These are phyloP conservation scores for Aphelenchoides fujianensis DNA, from an alignment of 1,140 invertebrate genomes.

Conservation along the genomic window DNA sequence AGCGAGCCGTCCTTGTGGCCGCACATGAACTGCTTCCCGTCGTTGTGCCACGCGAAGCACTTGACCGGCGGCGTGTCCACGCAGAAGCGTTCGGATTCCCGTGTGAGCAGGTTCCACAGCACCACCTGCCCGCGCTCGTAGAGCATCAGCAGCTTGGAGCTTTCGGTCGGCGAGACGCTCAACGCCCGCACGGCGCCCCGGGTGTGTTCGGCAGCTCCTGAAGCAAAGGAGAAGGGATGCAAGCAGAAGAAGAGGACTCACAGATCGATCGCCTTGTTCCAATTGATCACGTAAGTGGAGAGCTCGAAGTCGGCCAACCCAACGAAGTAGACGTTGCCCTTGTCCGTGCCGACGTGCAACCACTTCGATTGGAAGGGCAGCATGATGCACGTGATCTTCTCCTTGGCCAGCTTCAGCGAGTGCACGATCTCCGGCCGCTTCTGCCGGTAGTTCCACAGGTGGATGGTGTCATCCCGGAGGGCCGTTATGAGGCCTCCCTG, in stretches of 20 bases:
- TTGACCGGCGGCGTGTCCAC: conserved; percentile 65
- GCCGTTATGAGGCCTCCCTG: conserved; percentile 84
- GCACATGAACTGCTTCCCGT: conserved; percentile 96
- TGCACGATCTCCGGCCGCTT: conserved; percentile 68
- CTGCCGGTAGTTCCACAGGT: conserved; percentile 94
- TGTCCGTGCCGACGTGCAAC: conserved; percentile 94
- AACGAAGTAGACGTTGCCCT: conserved; percentile 94
- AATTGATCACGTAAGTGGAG: conserved; percentile 97
- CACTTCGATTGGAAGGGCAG: conserved; percentile 94
- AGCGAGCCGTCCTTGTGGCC: conserved; percentile 81
- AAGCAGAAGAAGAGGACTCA: conserved; percentile 67
- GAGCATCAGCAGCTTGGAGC: conserved; percentile 78
- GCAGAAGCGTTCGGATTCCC: conserved; percentile 70
- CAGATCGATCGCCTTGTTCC: conserved; percentile 99
- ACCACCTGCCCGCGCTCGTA: conserved; percentile 90
- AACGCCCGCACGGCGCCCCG: conserved; percentile 66
- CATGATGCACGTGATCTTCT: conserved; percentile 84
- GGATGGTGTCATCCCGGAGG: conserved; percentile 87
- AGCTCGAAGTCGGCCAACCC: conserved; percentile 91
- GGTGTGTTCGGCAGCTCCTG: conserved; percentile 66
- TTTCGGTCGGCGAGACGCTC: conserved; percentile 66
- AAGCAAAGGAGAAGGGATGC: conserved; percentile 32
- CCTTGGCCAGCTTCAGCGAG: conserved; percentile 55
- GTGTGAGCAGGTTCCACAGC: conserved; percentile 86
- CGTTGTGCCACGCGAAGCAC: conserved; percentile 89